Percentiles rank a stretch among this genome's conserved stretches.
These are phyloP conservation scores for Drosophila albomicans DNA, from an alignment of 1,140 invertebrate species.

Conservation along the genomic window DNA sequence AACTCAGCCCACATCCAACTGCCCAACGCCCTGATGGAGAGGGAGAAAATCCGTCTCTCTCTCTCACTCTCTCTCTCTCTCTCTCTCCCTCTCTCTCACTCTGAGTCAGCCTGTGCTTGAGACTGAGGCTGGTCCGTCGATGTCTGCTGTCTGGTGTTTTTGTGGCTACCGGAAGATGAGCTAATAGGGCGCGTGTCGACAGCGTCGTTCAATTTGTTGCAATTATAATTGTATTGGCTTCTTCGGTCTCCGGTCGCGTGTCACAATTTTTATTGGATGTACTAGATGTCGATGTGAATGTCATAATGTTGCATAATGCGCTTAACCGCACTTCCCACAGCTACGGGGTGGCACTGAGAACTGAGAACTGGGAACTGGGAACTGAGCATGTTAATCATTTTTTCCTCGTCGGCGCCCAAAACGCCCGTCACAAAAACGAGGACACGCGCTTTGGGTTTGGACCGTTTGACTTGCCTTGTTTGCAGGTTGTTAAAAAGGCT, in stretches of 20 bases:
- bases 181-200: constrained; percentile 66
- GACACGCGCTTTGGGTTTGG: constrained; percentile 58
- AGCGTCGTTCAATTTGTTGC: constrained; percentile 77
- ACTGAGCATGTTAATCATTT: constrained; percentile 62
- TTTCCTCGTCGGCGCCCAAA: constrained; percentile 41
- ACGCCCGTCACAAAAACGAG: constrained; percentile 46
- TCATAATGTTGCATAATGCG: constrained; percentile 75
- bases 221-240: constrained; percentile 77
- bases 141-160: not conserved
- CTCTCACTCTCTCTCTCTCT: too few relatives aligned
- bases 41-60: too few relatives aligned
- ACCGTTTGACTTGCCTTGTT: constrained; percentile 59
- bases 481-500: constrained; percentile 47
- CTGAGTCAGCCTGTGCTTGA: not conserved
- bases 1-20: not conserved
- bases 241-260: constrained; percentile 51
- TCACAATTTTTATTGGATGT: constrained; percentile 40
- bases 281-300: constrained; percentile 23
- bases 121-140: not conserved
- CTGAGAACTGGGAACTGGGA: constrained; percentile 32
- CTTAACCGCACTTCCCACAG: constrained; percentile 58
- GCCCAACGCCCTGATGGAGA: not conserved
- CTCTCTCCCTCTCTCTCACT: too few relatives aligned
- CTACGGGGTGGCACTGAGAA: constrained; percentile 15
- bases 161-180: constrained; percentile 63